These are phyloP conservation scores for Xanthia togata DNA, from an alignment of 2,888 invertebrate species.

Conservation along the genomic window DNA sequence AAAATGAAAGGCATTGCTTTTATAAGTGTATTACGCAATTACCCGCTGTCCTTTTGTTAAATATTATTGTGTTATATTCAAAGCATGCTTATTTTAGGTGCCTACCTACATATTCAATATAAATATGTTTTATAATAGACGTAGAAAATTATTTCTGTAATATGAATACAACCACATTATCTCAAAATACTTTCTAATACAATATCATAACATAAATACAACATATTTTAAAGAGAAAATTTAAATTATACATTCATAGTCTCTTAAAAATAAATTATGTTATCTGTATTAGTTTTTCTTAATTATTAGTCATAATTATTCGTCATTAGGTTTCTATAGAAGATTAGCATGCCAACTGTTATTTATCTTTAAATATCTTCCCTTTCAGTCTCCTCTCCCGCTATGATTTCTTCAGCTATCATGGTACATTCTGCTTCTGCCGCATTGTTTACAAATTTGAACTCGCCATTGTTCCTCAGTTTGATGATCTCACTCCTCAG, in stretches of 20 bases:
- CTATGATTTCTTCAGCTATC: background rate
- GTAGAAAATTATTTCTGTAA: background rate
- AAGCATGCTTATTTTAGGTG: background rate
- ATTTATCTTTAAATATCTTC: background rate
- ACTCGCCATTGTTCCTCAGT: conserved; percentile 5
- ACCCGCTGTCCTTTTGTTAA: background rate
- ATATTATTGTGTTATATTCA: background rate
- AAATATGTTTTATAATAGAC: background rate
- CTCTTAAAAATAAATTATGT: background rate
- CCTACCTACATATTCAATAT: too few species aligned
- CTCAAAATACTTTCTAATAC: too few species aligned
- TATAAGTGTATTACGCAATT: background rate
- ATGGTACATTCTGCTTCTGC: conserved; percentile 18
- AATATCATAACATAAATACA: too few species aligned
- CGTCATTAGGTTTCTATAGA: background rate
- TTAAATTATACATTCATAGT: too few species aligned
- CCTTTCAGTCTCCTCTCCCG: background rate
- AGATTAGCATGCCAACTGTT: too few species aligned
- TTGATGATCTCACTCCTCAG: conserved; percentile 30
- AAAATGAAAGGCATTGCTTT: background rate
- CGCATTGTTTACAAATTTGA: conserved; percentile 32
- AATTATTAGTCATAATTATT: background rate
- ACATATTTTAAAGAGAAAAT: too few species aligned
- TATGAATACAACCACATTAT: too few species aligned
- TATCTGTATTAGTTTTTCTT: background rate